Base-by-base conservation (phyloP, 2,113 vertebrate species). In the Acanthisitta chloris region DNA sequence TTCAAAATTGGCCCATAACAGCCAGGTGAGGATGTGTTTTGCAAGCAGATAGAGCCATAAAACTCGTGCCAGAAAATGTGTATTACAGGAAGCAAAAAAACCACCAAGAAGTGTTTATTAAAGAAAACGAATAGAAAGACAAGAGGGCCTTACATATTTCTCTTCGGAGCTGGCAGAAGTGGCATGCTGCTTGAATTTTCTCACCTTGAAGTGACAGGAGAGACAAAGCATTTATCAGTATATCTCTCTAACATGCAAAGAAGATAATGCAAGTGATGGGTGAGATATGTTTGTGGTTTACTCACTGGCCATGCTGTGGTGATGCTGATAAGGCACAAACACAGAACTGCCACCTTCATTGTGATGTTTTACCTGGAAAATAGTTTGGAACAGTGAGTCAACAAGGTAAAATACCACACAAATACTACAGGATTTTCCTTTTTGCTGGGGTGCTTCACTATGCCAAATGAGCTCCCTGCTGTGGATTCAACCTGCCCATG, bases 291-390 rank as follows among this genome's bases (percentile, higher is more conserved):
- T 62, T 72, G 59, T 61, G 31, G 31, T 80, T 34, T 97, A 98
- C 98, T 98, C 81, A 98, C 98, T 25, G 98, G 98, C 48, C 96
- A 76, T 57, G 97, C 91, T 25, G 72, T 79, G 5, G 96, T 42
- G 3, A 98, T 40, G 91, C 97, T 96, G n/a, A 98, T 48, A 40
- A 98, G 95, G 85, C 97, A 98, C 52, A 98, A 87, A 82, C 86
- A 97, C 69, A 98, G 86, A 84, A 97, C 73, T 31, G 93, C 88
- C 58, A 62, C 76, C 94, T 95, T 98, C 98, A 98, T 98, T 72
- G 83, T 91, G 51, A 64, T 42, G 33, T 33, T 90, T 78, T 86
- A 86, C 93, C 97, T 98, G 72, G 45, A 94, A 98, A 82, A 94
- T 42, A 96, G 52, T 92, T 96, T 70, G 38, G 28, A 94, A 88